Evolutionary conservation across 2,113 vertebrate species (phyloP).

Genomic region (Alethe castanea): DNA sequence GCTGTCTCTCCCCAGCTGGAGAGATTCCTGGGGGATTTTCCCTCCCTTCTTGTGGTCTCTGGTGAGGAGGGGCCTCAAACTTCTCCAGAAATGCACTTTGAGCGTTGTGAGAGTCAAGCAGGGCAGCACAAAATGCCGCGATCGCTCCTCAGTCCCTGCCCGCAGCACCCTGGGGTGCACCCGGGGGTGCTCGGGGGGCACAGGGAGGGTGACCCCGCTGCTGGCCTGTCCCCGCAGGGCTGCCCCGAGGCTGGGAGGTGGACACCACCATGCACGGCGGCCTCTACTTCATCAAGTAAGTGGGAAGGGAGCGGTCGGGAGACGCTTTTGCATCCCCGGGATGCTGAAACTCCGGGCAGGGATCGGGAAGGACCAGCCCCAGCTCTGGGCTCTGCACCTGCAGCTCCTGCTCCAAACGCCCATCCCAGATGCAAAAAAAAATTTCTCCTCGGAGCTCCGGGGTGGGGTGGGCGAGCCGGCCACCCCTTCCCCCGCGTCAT

Average conservation of each 20-base stretch:
- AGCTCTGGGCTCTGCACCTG: not conserved
- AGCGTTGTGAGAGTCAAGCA: fast-evolving
- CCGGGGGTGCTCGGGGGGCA: not conserved
- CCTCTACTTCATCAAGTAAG: constrained; percentile 80
- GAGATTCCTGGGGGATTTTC: not conserved
- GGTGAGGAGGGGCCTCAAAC: not conserved
- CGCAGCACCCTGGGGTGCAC: not conserved
- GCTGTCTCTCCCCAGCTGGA: not conserved
- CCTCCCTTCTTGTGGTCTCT: not conserved
- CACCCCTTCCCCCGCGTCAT: not conserved
- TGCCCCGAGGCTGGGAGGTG: constrained; percentile 77
- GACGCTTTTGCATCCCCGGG: not conserved
- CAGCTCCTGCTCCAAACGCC: not conserved
- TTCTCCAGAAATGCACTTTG: fast-evolving
- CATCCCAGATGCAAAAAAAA: not conserved
- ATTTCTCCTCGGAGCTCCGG: not conserved
- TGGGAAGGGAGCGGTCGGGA: not conserved
- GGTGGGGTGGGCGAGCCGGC: not conserved
- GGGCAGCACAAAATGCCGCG: fast-evolving
- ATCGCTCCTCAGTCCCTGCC: fast-evolving
- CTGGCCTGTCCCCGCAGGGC: constrained; percentile 50
- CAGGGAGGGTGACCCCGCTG: not conserved
- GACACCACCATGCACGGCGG: constrained; percentile 69
- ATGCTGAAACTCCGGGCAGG: not conserved
- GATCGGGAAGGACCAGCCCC: not conserved